Evolutionary conservation across 2,797 vertebrate genomes (phyloP), one percentile per base, ranked within the genome.

Genomic region (Euthynnus affinis): DNA sequence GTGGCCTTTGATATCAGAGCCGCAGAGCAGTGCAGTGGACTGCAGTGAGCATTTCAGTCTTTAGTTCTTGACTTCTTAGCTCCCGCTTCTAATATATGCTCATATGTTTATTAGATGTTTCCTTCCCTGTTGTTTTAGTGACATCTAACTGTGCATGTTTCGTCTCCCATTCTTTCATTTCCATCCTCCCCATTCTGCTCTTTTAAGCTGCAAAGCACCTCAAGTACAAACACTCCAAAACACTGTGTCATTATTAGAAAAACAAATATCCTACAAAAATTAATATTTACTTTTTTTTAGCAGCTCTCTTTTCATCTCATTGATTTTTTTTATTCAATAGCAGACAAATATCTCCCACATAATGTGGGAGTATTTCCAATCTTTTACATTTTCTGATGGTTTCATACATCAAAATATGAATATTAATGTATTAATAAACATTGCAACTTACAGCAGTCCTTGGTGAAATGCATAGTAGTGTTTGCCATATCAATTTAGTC

Each of bases 1-100:
- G 78, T 69, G 32, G 66, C 12, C 69, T 74, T 80, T 60, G 53
- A 64, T 40, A 37, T 37, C 32, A 44, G 23, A 51, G 52, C 10
- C 44, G 48, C 59, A 44, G 49, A 58, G 2, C 48, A 22, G 53
- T 5, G 53, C 34, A 29, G 46, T 34, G 32, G 53, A 15, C 49
- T 67, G 51, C 18, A 49, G 18, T 49, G 6, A 63, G 67, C 22
- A 8, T 18, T 5, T 44, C 18, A 57, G 14, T 44, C 49, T 48
- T 37, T 27, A 27, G 40, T 23, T 34, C 25, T 53, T 14, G 3
- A 29, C 49, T 42, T 52, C 13, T 9, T 1, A 57, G 62, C 42
- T 51, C 32, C 17, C 23, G 9, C 6, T 27, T 14, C 4, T 2
- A 29, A 22, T 0, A 3, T 4, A 13, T n/a, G 17, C 57, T 23